Evolutionary conservation across 92 coral and sea anemone genomes (phyloP).

Genomic region (Phenganax subtilis): DNA sequence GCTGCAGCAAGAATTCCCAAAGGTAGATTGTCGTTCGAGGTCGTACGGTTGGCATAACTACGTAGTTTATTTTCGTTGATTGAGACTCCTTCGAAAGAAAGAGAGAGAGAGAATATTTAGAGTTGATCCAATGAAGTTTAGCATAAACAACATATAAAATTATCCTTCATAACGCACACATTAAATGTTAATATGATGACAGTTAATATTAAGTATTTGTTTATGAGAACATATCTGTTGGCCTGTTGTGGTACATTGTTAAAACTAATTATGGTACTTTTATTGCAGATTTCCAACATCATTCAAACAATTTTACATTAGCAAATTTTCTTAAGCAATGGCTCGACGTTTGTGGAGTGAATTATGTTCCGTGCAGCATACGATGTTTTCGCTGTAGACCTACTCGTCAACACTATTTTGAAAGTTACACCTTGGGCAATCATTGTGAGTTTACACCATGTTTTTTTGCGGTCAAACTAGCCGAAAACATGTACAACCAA

Average conservation of each 20-base stretch:
- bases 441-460: neutral
- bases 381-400: neutral
- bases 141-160: too few relatives aligned
- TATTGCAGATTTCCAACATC: neutral
- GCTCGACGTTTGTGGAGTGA: neutral
- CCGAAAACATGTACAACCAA: too few relatives aligned
- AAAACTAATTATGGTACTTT: neutral
- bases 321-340: neutral
- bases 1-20: constrained; percentile 34
- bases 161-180: too few relatives aligned
- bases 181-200: neutral
- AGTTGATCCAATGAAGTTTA: neutral
- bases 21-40: constrained; percentile 35
- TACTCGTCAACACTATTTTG: constrained; percentile 1
- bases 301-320: neutral
- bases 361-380: neutral
- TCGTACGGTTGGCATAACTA: constrained; percentile 35
- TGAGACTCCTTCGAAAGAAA: neutral
- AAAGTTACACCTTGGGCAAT: neutral
- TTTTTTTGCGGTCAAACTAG: too few relatives aligned
- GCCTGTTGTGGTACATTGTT: neutral
- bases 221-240: neutral
- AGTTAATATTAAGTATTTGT: neutral
- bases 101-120: neutral
- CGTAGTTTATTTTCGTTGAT: neutral